phyloP scores from a whole-genome alignment of 1,140 invertebrate species.

The Drosophila ogumai region DNA sequence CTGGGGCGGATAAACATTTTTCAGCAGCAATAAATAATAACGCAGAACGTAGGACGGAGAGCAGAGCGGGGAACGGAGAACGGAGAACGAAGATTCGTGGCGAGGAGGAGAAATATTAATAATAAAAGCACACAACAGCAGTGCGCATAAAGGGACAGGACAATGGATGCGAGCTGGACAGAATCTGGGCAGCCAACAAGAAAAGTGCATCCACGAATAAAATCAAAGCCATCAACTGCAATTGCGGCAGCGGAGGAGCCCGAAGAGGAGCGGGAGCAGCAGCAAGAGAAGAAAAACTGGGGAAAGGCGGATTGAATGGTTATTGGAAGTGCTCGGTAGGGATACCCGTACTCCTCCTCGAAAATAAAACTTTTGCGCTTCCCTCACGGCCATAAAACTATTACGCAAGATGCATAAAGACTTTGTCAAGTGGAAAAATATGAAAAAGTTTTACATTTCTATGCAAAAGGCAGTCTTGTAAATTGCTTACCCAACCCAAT shows the following conservation, averaged over 20 bases:
- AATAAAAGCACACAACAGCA: conserved; percentile 77
- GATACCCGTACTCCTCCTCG: conserved; percentile 17
- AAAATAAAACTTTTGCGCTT: conserved; percentile 69
- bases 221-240: conserved; percentile 83
- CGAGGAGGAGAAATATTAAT: conserved; percentile 67
- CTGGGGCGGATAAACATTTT: conserved; percentile 80
- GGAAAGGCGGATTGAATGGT: conserved; percentile 72
- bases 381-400: conserved; percentile 77
- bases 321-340: conserved; percentile 68
- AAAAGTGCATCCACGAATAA: conserved; percentile 83
- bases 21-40: conserved; percentile 83
- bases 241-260: conserved; percentile 53
- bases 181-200: conserved; percentile 66
- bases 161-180: conserved; percentile 61
- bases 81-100: conserved; percentile 16
- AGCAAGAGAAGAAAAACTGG: conserved; percentile 6
- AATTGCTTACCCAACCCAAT: conserved; percentile 51
- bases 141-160: conserved; percentile 59
- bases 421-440: conserved; percentile 83
- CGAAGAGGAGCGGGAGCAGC: neutral
- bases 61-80: conserved; percentile 1
- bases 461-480: conserved; percentile 68
- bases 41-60: conserved; percentile 31
- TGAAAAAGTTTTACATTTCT: conserved; percentile 82
- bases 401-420: conserved; percentile 83